Percentiles rank a stretch among this genome's conserved stretches.
phyloP scores from a whole-genome alignment of 2,888 invertebrate species.

The Luperina nickerlii region DNA sequence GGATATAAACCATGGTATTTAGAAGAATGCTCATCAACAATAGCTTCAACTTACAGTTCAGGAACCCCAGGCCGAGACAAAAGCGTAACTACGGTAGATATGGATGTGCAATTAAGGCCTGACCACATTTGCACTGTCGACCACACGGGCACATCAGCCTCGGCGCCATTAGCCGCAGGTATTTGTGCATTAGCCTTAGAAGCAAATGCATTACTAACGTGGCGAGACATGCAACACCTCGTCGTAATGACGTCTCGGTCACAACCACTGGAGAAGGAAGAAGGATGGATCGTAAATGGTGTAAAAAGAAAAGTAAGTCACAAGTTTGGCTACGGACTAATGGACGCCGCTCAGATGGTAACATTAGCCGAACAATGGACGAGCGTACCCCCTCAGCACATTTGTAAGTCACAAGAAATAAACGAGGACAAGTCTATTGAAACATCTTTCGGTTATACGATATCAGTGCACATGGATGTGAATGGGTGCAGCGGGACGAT shows the following conservation, averaged over 20 bases:
- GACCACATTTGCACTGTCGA: slow-evolving; percentile 97
- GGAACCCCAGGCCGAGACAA: slow-evolving; percentile 98
- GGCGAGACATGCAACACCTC: slow-evolving; percentile 99
- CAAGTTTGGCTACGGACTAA: slow-evolving; percentile 99
- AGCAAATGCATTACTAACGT: slow-evolving; percentile 97
- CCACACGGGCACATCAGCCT: slow-evolving; percentile 98
- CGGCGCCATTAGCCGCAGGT: slow-evolving; percentile 98
- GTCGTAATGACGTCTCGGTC: slow-evolving; percentile 97
- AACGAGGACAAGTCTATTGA: slow-evolving; percentile 95
- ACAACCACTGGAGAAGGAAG: slow-evolving; percentile 96
- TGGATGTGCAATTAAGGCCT: slow-evolving; percentile 96
- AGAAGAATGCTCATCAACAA: slow-evolving; percentile 99
- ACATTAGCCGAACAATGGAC: slow-evolving; percentile 98
- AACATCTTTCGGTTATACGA: slow-evolving; percentile 93
- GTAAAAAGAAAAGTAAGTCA: slow-evolving; percentile 98
- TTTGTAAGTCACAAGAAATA: slow-evolving; percentile 97
- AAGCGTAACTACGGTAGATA: slow-evolving; percentile 97
- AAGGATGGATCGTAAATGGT: slow-evolving; percentile 98
- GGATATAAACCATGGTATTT: slow-evolving; percentile 99
- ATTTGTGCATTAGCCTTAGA: slow-evolving; percentile 97
- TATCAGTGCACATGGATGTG: slow-evolving; percentile 96
- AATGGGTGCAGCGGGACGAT: slow-evolving; percentile 97
- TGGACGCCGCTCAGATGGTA: slow-evolving; percentile 99
- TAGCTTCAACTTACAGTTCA: slow-evolving; percentile 99
- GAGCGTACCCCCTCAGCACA: slow-evolving; percentile 98